phyloP scores from a whole-genome alignment of 2,888 invertebrate species.

The Calameuta pallipes region DNA sequence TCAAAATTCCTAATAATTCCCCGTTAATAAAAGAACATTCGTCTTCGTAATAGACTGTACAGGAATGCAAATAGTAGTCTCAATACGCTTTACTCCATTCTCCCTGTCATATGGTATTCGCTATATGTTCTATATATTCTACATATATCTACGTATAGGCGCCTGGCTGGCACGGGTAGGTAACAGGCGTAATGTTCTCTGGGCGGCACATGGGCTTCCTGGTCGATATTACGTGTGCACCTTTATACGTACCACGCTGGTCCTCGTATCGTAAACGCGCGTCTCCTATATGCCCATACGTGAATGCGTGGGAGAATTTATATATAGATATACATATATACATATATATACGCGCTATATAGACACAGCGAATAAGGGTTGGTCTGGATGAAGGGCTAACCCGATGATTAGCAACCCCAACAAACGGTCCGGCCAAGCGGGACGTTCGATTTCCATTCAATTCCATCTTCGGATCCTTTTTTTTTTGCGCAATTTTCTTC shows the following conservation, averaged over 20 bases:
- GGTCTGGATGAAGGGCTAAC: constrained; percentile 26
- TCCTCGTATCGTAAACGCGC: constrained; percentile 10
- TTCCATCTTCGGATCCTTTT: not conserved
- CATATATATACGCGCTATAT: constrained; percentile 29
- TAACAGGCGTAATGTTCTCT: constrained; percentile 52
- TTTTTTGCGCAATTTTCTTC: too few species aligned
- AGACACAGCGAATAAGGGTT: constrained; percentile 32
- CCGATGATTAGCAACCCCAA: constrained; percentile 45
- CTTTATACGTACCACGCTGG: constrained; percentile 21
- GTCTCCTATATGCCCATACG: not conserved
- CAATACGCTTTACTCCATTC: too few species aligned
- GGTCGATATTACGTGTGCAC: constrained; percentile 51
- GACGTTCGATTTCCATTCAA: not conserved
- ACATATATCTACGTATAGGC: too few species aligned
- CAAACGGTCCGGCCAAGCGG: constrained; percentile 25
- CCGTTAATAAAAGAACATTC: too few species aligned
- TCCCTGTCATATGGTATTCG: too few species aligned
- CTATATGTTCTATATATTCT: too few species aligned
- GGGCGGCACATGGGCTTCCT: constrained; percentile 48
- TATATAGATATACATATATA: constrained; percentile 14
- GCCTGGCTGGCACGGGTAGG: constrained; percentile 20
- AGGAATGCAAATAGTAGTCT: too few species aligned
- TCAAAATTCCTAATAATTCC: too few species aligned
- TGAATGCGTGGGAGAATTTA: not conserved
- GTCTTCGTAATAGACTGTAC: too few species aligned